phyloP scores from a whole-genome alignment of 2,113 vertebrate genomes.

The Rhinoderma darwinii region DNA sequence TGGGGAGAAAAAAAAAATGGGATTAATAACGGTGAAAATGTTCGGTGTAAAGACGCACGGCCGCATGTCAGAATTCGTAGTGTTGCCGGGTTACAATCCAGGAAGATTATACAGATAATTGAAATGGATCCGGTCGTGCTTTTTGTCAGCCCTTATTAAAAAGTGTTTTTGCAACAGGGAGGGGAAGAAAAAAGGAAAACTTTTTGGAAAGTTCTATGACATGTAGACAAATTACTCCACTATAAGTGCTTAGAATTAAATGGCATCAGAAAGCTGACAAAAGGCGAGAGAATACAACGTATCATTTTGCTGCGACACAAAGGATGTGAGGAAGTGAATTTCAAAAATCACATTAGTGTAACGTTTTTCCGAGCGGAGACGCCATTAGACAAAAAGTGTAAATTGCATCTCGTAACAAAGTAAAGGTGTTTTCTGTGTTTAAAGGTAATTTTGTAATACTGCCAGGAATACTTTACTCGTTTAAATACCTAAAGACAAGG shows the following conservation, averaged over 20 bases:
- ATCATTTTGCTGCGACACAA: constrained; percentile 79
- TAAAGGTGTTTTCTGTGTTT: constrained; percentile 88
- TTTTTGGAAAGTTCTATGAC: constrained; percentile 79
- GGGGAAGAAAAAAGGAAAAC: constrained; percentile 62
- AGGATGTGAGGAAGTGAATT: constrained; percentile 77
- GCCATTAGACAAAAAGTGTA: constrained; percentile 83
- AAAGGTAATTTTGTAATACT: constrained; percentile 91
- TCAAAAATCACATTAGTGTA: constrained; percentile 85
- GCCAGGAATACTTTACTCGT: constrained; percentile 94
- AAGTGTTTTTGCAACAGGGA: constrained; percentile 59
- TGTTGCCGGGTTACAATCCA: constrained; percentile 64
- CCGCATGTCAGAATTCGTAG: constrained; percentile 66
- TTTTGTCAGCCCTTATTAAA: constrained; percentile 75
- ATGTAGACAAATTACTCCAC: constrained; percentile 77
- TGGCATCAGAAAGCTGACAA: constrained; percentile 78
- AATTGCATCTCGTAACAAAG: constrained; percentile 87
- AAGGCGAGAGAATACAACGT: constrained; percentile 75
- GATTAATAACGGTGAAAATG: constrained; percentile 6
- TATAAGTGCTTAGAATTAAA: constrained; percentile 75
- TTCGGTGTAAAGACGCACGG: constrained; percentile 63
- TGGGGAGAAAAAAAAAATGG: neutral
- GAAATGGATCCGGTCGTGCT: constrained; percentile 73
- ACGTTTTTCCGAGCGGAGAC: constrained; percentile 79
- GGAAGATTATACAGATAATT: constrained; percentile 74
- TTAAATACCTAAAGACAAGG: constrained; percentile 92